Base-by-base conservation (phyloP, 2,888 invertebrate genomes). In the Gortyna flavago region DNA sequence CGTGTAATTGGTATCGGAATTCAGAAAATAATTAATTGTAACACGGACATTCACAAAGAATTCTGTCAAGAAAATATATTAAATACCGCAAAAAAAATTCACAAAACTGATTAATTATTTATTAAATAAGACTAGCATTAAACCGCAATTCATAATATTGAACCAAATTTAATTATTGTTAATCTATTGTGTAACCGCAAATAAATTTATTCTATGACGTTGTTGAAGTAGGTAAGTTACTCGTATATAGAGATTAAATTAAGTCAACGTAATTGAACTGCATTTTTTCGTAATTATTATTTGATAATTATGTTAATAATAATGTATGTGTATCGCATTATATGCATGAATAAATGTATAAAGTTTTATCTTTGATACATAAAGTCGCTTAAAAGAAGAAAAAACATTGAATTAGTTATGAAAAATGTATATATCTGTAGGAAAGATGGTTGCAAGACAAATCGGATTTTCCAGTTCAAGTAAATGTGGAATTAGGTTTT, bases 221-320 rank as follows among this genome's bases (percentile, higher is more conserved):
- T 74, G 68, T 72, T 72, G 18, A 16, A 35, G 25, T 64, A 29
- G 35, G 6, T 54, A 38, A 73, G 32, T 18, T 11, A n/a, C n/a
- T n/a, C n/a, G n/a, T n/a, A 0, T 38, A 61, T 16, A 44, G 32
- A 51, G n/a, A 61, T 18, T 57, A 29, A 35, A 35, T 69, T 54
- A 62, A 35, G n/a, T 59, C 16, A 44, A 59, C 61, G 9, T 69
- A 69, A 73, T 68, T 35, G 35, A 13, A 41, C 38, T 16, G 16
- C 25, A 65, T 75, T 70, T 66, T 81, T 72, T 72, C 32, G 35
- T 72, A 62, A 81, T 72, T 48, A 59, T 81, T 71, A 67, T 81
- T 81, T 71, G 41, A 67, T 5, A 68, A 68, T n/a, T 59, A 74
- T 61, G 51, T 32, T 44, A 68, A 51, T n/a, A 11, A n/a, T 77